phyloP scores from a whole-genome alignment of 2,888 invertebrate species.

The Leuctra nigra region DNA sequence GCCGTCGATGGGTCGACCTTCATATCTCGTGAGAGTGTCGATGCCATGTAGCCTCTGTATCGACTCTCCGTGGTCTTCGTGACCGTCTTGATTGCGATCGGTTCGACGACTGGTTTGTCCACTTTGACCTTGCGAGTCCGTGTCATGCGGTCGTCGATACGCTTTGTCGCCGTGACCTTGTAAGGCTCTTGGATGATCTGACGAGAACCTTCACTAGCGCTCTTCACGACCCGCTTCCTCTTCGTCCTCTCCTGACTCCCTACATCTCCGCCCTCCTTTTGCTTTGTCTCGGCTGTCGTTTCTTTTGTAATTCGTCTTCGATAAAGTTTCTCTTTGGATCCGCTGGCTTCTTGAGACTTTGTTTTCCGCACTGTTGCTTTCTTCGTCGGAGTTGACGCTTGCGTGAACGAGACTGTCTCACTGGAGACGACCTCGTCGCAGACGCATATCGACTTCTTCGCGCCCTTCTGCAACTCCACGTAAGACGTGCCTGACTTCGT shows the following conservation, averaged over 20 bases:
- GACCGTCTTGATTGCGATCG: not conserved
- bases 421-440: conserved; percentile 27
- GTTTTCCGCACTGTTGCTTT: not conserved
- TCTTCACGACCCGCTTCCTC: not conserved
- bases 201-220: not conserved
- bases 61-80: conserved; percentile 9
- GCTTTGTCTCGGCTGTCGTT: not conserved
- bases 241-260: not conserved
- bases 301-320: conserved; percentile 1
- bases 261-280: not conserved
- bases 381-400: not conserved
- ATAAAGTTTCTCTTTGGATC: not conserved
- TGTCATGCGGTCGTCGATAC: conserved; percentile 19
- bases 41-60: conserved; percentile 49
- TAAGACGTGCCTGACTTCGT: conserved; percentile 26
- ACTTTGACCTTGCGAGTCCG: not conserved
- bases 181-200: conserved; percentile 3
- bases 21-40: conserved; percentile 50
- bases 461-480: conserved; percentile 25
- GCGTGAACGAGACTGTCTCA: conserved; percentile 16
- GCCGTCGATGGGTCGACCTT: conserved; percentile 41
- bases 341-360: not conserved
- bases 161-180: conserved; percentile 14
- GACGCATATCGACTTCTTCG: conserved; percentile 23
- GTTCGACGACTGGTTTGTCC: not conserved